phyloP scores from a whole-genome alignment of 1,140 invertebrate species.

The Drosophila repleta region DNA sequence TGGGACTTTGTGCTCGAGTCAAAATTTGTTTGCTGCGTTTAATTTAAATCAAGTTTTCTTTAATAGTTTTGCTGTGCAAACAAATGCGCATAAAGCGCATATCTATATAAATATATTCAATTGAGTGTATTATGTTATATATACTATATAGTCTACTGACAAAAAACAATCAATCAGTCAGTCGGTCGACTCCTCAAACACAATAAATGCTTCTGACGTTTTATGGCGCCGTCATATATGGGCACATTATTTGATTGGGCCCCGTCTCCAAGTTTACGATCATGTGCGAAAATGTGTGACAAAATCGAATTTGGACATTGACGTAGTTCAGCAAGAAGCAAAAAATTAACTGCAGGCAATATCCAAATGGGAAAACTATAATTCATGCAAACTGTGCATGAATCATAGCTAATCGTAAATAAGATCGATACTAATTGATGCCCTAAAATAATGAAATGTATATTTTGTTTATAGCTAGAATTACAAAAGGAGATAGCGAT shows the following conservation, averaged over 20 bases:
- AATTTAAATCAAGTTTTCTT: conserved; percentile 64
- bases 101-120: conserved; percentile 13
- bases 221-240: conserved; percentile 44
- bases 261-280: conserved; percentile 13
- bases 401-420: not conserved
- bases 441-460: too few species aligned
- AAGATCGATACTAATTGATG: not conserved
- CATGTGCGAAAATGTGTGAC: conserved; percentile 29
- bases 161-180: conserved; percentile 31
- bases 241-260: conserved; percentile 37
- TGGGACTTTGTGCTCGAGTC: conserved; percentile 40
- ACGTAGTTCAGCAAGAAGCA: not conserved
- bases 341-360: not conserved
- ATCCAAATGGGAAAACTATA: not conserved
- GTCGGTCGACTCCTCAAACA: conserved; percentile 1
- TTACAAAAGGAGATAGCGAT: too few species aligned
- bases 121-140: conserved; percentile 2
- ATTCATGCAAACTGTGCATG: not conserved
- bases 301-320: conserved; percentile 37
- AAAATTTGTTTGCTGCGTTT: conserved; percentile 44
- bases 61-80: conserved; percentile 64
- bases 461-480: too few species aligned
- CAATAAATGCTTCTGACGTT: conserved; percentile 20
- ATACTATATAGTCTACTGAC: conserved; percentile 12
- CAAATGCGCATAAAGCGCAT: conserved; percentile 36